A percentile compares a stretch with the other conserved stretches of the same genome.
These are phyloP conservation scores for Drosophila santomea DNA, from an alignment of 1,140 invertebrate species.

Conservation along the genomic window DNA sequence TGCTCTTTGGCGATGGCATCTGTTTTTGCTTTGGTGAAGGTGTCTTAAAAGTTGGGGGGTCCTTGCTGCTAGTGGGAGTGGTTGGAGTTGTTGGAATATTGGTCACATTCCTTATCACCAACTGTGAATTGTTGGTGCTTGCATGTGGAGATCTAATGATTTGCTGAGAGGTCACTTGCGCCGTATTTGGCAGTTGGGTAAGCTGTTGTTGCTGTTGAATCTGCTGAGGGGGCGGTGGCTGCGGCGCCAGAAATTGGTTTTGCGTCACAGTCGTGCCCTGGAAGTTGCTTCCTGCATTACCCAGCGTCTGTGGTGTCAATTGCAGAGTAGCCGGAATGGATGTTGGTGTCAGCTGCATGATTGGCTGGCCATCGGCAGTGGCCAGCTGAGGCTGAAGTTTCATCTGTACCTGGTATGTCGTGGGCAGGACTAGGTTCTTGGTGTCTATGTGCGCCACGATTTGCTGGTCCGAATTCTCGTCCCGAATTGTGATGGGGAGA, in stretches of 20 bases:
- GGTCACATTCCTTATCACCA: slow-evolving; percentile 59
- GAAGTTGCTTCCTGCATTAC: slow-evolving; percentile 45
- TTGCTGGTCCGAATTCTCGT: slow-evolving; percentile 83
- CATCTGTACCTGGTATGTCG: slow-evolving; percentile 84
- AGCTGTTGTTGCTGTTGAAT: slow-evolving; percentile 35
- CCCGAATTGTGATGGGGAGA: slow-evolving; percentile 80
- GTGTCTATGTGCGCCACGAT: slow-evolving; percentile 84
- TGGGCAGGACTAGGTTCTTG: slow-evolving; percentile 80
- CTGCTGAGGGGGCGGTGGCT: slow-evolving; percentile 14
- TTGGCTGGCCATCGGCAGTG: slow-evolving; percentile 80
- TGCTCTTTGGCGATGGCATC: slow-evolving; percentile 24
- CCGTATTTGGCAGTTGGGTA: slow-evolving; percentile 21
- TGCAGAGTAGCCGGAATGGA: slow-evolving; percentile 82
- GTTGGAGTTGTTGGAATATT: slow-evolving; percentile 7
- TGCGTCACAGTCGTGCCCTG: slow-evolving; percentile 47
- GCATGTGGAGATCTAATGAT: slow-evolving; percentile 59
- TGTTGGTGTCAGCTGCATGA: slow-evolving; percentile 78
- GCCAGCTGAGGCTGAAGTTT: slow-evolving; percentile 81
- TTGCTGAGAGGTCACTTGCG: slow-evolving; percentile 66
- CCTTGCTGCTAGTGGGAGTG: slow-evolving; percentile 17
- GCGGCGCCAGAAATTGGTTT: slow-evolving; percentile 49
- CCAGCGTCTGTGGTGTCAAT: slow-evolving; percentile 61
- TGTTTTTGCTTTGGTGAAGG: slow-evolving; percentile 50
- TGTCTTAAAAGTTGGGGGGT: slow-evolving; percentile 45
- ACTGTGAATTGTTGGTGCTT: slow-evolving; percentile 35